Evolutionary conservation across 1,140 invertebrate species (phyloP).

Genomic region (Trichomalopsis sarcophagae): DNA sequence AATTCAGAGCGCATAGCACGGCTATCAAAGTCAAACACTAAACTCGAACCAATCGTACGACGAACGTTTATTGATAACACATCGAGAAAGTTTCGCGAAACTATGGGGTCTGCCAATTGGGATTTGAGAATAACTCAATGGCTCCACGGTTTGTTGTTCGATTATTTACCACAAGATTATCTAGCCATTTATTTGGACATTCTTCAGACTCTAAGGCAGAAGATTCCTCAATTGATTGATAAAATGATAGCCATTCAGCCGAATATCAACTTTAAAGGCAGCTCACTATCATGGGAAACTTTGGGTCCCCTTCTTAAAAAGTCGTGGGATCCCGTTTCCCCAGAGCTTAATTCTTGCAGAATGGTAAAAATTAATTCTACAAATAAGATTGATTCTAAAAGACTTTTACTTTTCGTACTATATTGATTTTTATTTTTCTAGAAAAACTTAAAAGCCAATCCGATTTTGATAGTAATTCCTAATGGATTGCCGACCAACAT

Average conservation of each 20-base stretch:
- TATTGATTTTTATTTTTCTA: constrained; percentile 57
- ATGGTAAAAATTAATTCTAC: constrained; percentile 72
- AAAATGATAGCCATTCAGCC: constrained; percentile 80
- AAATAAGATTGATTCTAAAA: background rate
- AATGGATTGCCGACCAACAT: constrained; percentile 70
- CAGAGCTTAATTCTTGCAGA: constrained; percentile 76
- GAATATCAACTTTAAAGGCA: constrained; percentile 69
- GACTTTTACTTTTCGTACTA: constrained; percentile 20
- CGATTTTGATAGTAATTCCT: constrained; percentile 83
- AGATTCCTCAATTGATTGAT: constrained; percentile 86
- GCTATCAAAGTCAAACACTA: constrained; percentile 76
- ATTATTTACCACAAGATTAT: constrained; percentile 81
- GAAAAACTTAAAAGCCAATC: constrained; percentile 84
- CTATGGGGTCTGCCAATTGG: constrained; percentile 82
- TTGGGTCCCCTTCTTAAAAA: constrained; percentile 82
- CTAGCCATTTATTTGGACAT: constrained; percentile 87
- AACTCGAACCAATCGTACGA: constrained; percentile 81
- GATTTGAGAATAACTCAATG: constrained; percentile 84
- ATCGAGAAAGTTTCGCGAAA: constrained; percentile 80
- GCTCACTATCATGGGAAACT: constrained; percentile 76
- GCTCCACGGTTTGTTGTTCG: constrained; percentile 85
- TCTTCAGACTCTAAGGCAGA: constrained; percentile 84
- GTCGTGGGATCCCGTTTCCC: constrained; percentile 84
- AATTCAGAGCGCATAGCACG: constrained; percentile 83
- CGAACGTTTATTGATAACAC: constrained; percentile 83